Conservation (phyloP, 2,113 vertebrate genomes). For the Danionella cerebrum region DNA sequence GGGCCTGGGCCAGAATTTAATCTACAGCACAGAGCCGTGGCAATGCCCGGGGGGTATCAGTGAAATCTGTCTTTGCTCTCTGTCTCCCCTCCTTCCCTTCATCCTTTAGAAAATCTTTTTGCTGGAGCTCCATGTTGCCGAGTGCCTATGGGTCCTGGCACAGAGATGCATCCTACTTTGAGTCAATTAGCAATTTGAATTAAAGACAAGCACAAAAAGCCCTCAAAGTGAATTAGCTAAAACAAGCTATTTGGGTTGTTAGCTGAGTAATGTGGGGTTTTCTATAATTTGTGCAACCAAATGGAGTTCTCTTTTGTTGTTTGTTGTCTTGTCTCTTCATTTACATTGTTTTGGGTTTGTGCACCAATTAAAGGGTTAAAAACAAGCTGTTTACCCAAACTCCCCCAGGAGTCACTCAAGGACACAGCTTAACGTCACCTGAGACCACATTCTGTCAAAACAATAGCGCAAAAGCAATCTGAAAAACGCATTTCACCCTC, state of each 20-base stretch:
- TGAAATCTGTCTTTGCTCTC: conserved; percentile 48
- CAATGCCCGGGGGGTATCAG: conserved; percentile 51
- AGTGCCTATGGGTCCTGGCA: conserved; percentile 54
- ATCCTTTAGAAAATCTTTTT: conserved; percentile 38
- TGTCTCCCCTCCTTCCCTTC: background rate
- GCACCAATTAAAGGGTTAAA: conserved; percentile 21
- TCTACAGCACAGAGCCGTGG: conserved; percentile 58
- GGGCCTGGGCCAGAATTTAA: conserved; percentile 60
- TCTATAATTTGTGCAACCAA: background rate
- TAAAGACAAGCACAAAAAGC: conserved; percentile 53
- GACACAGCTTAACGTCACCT: conserved; percentile 24
- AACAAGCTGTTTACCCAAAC: conserved; percentile 20
- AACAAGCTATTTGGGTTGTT: conserved; percentile 35
- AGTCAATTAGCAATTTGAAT: conserved; percentile 59
- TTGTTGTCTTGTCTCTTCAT: conserved; percentile 9
- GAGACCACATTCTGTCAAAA: conserved; percentile 28
- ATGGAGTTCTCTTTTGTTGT: background rate
- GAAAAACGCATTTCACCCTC: background rate
- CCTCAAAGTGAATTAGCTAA: conserved; percentile 55
- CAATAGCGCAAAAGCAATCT: background rate
- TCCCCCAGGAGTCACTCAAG: conserved; percentile 1
- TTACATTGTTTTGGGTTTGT: conserved; percentile 10
- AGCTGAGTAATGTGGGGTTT: conserved; percentile 1
- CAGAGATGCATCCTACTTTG: conserved; percentile 39
- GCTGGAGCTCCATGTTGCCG: conserved; percentile 43